Evolutionary conservation across 2,113 vertebrate genomes (phyloP), one percentile per base, ranked within the genome.

Genomic region (Nestor notabilis): DNA sequence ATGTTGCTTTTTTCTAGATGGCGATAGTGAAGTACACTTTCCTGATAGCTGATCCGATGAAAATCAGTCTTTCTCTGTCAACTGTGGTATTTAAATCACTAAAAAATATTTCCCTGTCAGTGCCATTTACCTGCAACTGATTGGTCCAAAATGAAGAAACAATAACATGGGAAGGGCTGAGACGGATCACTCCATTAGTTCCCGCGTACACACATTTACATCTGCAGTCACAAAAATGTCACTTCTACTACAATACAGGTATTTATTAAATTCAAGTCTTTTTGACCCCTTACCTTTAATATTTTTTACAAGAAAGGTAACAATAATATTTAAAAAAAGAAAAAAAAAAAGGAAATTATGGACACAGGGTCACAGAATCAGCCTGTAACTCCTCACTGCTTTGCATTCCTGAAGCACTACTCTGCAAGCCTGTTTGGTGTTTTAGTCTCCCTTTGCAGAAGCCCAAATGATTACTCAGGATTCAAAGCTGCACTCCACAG

Each of bases 1-100:
- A 39, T 5, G 5, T 3, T 13, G 15, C 28, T 46, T 28, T 17
- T 28, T 28, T 17, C 52, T 47, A 66, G 27, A 83, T 21, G 24
- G 23, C 25, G 91, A 77, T 33, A 90, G 23, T 49, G 56, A 82
- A 83, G 7, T n/a, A 33, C 17, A 63, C 10, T 77, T 86, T 27
- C 17, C 71, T 28, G 17, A 77, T 0, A 81, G 31, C 10, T 64
- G 27, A 75, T 78, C 15, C 52, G 35, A 24, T 85, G 65, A 29
- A 46, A 76, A 93, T 15, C 85, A 29, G 56, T 75, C 28, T 60
- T 65, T 24, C 60, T 84, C 82, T 93, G 46, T 74, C 63, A 86
- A 28, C 33, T 86, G 31, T 46, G 58, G 17, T 41, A 94, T 87
- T 92, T 66, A 84, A 92, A 50, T 63, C 29, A 87, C 56, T 44